Base-by-base conservation (phyloP, 1,140 invertebrate genomes). In the Harpegnathos saltator region DNA sequence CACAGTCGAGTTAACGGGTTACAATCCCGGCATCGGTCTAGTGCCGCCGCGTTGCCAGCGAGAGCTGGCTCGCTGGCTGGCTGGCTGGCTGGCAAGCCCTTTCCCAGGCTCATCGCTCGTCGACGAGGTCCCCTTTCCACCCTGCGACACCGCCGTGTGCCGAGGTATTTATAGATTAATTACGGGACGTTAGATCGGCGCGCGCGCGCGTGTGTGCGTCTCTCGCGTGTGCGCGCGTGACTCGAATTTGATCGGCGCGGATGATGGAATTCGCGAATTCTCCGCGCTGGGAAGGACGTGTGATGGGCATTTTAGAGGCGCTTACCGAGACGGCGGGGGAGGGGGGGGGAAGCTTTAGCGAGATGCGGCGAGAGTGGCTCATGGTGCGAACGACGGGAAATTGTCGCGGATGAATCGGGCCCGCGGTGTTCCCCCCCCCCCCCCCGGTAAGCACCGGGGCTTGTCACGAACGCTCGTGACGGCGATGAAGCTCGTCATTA, bases 121-220 rank as follows among this genome's bases (percentile, higher is more conserved):
- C 38, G 22, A 48, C 62, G 11, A 77, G 66, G 26, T 52, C 17
- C 44, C 52, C 52, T 58, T 69, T 58, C 65, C 65, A 65, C 4
- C n/a, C 12, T 44, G 33, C n/a, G 52, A 80, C 38, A 80, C 24
- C 33, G 54, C 24, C 75, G 22, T 15, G 29, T 24, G n/a, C n/a
- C 24, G n/a, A 19, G 75, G 29, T 80, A 48, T 80, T 80, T 80
- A 80, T 71, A 48, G 65, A 80, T 80, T 80, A 80, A 80, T 80
- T 71, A 71, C 65, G 75, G n/a, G 15, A 80, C 65, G 33, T 80
- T 71, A 71, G 65, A 80, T 80, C 65, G 75, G n/a, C 19, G 75
- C 38, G 38, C 38, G 38, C 9, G 38, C 9, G 4, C 11, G 3
- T 71, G 52, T 80, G 29, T 29, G 75, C n/a, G n/a, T n/a, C n/a